Conservation (phyloP, 2,888 invertebrate genomes). For the Caenorhabditis imperialis region DNA sequence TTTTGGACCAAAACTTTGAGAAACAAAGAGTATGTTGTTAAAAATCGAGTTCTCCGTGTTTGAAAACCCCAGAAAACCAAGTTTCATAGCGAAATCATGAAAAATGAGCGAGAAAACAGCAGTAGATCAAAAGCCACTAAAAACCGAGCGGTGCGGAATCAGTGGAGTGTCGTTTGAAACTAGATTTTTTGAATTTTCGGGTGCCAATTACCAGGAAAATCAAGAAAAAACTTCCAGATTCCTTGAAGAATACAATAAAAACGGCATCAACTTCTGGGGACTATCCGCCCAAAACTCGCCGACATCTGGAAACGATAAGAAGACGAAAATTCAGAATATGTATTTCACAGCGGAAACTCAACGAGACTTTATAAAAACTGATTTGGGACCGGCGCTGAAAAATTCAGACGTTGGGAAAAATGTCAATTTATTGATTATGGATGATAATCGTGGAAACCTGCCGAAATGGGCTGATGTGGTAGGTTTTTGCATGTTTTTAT, state of each 20-base stretch:
- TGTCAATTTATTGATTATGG: conserved; percentile 85
- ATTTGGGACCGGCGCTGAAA: conserved; percentile 85
- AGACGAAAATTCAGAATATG: conserved; percentile 84
- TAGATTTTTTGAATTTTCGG: neutral
- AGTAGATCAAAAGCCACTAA: no score
- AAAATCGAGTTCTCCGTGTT: no score
- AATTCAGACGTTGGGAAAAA: conserved; percentile 82
- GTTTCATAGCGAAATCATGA: no score
- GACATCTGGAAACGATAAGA: conserved; percentile 78
- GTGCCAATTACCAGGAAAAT: neutral
- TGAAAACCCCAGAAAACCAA: no score
- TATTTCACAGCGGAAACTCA: conserved; percentile 80
- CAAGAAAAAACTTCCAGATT: conserved; percentile 82
- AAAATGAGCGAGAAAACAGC: no score
- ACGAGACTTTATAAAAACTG: conserved; percentile 84
- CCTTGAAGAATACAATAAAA: conserved; percentile 85
- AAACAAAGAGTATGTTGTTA: no score
- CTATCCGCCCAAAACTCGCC: conserved; percentile 92
- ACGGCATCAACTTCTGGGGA: conserved; percentile 85
- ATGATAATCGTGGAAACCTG: conserved; percentile 81
- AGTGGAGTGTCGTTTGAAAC: no score
- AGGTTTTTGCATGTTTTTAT: no score
- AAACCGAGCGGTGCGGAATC: no score
- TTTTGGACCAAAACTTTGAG: neutral
- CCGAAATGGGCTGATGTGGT: conserved; percentile 84